Conservation (phyloP, 2,888 invertebrate species). For the Perizoma flavofasciatum region DNA sequence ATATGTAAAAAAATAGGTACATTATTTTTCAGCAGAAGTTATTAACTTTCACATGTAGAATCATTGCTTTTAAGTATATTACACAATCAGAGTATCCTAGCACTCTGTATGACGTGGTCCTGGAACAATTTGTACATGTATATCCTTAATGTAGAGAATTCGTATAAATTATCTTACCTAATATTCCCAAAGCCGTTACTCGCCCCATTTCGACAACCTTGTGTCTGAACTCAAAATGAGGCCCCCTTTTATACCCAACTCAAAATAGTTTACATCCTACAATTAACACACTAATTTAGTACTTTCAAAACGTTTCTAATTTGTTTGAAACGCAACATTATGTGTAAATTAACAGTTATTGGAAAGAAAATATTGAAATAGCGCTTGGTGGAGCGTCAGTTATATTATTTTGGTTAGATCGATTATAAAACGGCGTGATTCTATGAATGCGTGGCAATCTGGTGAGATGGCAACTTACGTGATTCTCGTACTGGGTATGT, state of each 20-base stretch:
- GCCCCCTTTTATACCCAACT: conserved; percentile 29
- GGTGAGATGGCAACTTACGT: conserved; percentile 15
- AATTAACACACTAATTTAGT: conserved; percentile 1
- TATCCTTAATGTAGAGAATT: no score
- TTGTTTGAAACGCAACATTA: conserved; percentile 15
- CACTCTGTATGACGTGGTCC: no score
- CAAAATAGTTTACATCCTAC: conserved; percentile 7
- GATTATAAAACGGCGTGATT: conserved; percentile 11
- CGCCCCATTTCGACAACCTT: conserved; percentile 65
- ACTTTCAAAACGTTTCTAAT: conserved; percentile 3
- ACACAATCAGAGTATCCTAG: no score
- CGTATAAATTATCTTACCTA: conserved; percentile 51
- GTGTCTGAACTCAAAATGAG: conserved; percentile 35
- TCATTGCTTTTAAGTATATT: no score
- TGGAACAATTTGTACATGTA: no score
- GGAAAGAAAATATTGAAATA: conserved; percentile 2
- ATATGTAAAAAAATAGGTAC: no score
- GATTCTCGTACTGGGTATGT: conserved; percentile 17
- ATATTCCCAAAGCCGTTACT: conserved; percentile 61
- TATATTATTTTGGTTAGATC: conserved; percentile 9
- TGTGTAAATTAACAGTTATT: neutral
- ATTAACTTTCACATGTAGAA: no score
- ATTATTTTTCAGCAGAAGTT: no score
- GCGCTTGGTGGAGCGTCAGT: conserved; percentile 1
- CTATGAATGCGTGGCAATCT: neutral